A percentile compares a stretch with the other conserved stretches of the same genome.
Evolutionary conservation across 2,113 vertebrate species (phyloP).

Genomic region (Cyanistes caeruleus): DNA sequence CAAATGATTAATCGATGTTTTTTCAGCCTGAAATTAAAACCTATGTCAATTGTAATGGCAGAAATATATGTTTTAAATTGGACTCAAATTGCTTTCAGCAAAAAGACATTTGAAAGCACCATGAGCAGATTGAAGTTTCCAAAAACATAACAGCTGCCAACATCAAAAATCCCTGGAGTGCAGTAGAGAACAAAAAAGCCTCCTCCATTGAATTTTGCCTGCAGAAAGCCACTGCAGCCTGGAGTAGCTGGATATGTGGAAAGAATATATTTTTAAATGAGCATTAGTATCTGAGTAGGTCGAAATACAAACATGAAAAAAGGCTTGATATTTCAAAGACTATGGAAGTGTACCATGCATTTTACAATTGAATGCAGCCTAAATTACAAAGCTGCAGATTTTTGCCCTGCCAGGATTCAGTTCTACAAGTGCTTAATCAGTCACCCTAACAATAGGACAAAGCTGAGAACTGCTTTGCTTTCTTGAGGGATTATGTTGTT

Average conservation of each 20-base stretch:
- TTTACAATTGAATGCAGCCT: neutral
- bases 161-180: neutral
- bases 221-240: neutral
- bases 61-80: neutral
- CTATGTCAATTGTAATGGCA: neutral
- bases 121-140: neutral
- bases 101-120: conserved; percentile 20
- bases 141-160: neutral
- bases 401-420: conserved; percentile 2
- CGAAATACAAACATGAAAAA: conserved; percentile 38
- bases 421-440: conserved; percentile 42
- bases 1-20: neutral
- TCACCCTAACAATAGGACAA: neutral
- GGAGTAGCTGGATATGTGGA: neutral
- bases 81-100: neutral
- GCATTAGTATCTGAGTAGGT: neutral
- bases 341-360: neutral
- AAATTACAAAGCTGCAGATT: conserved; percentile 17
- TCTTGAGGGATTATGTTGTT: conserved; percentile 32
- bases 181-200: neutral
- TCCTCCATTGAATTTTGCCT: neutral
- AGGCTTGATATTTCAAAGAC: conserved; percentile 22
- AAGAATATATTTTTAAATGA: conserved; percentile 38
- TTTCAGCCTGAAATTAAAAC: conserved; percentile 37
- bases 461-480: conserved; percentile 38